These are phyloP conservation scores for Saguinus midas DNA, from an alignment of 2,113 vertebrate genomes.

Conservation along the genomic window DNA sequence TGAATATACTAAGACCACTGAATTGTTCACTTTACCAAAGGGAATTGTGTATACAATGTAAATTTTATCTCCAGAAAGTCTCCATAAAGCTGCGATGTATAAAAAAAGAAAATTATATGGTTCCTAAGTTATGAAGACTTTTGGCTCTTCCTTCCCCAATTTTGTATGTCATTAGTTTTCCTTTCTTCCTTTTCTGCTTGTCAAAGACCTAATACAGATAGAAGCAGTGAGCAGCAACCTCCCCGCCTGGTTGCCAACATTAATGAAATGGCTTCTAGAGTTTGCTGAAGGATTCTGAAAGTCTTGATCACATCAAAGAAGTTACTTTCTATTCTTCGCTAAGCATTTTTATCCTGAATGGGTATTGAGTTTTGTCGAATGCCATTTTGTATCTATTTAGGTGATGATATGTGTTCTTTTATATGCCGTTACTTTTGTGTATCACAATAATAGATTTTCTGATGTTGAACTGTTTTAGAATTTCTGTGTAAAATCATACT, in stretches of 20 bases:
- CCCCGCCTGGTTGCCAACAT: accelerated
- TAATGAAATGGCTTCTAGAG: accelerated
- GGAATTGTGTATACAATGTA: accelerated
- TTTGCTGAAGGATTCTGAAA: too few relatives aligned
- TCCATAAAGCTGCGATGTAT: neutral
- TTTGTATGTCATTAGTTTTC: neutral
- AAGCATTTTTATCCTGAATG: neutral
- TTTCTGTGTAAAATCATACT: neutral
- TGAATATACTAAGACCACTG: accelerated
- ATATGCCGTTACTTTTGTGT: neutral
- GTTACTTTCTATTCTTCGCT: neutral
- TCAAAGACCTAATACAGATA: neutral
- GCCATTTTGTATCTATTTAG: neutral
- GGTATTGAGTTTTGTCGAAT: neutral
- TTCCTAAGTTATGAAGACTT: neutral
- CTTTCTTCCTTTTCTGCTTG: neutral
- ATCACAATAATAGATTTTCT: neutral
- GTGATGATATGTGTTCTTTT: neutral
- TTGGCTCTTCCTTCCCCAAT: too few relatives aligned
- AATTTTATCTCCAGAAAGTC: neutral
- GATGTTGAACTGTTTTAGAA: neutral
- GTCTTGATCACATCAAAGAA: neutral
- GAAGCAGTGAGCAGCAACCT: accelerated
- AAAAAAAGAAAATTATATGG: neutral
- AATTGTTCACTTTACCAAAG: too few relatives aligned